These are phyloP conservation scores for Rhizoglyphus robini DNA, from an alignment of 1,140 invertebrate species.

Conservation along the genomic window DNA sequence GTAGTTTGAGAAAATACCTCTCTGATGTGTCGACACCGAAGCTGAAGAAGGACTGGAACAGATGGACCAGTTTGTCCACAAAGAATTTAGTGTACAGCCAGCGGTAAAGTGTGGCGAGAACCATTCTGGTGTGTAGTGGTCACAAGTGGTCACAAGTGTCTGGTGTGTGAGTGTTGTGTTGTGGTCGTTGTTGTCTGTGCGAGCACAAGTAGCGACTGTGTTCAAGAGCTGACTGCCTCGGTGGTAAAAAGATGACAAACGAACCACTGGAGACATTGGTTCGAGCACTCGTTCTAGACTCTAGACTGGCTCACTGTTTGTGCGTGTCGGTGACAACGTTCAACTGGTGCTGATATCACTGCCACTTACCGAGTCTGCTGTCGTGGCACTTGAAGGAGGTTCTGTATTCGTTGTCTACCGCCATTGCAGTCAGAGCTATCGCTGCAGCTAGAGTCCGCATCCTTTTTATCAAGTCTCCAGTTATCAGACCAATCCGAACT, in stretches of 20 bases:
- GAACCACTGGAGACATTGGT: neutral
- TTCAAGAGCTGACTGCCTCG: neutral
- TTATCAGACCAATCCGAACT: conserved; percentile 4
- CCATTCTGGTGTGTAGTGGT: neutral
- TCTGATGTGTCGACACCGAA: neutral
- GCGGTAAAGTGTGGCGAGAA: neutral
- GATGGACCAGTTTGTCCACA: neutral
- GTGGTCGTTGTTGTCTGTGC: neutral
- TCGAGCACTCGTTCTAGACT: no score
- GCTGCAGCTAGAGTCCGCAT: neutral
- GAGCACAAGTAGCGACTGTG: conserved; percentile 2
- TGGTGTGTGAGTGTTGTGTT: neutral
- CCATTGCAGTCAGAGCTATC: neutral
- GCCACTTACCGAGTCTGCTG: conserved; percentile 6
- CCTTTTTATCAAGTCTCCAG: neutral
- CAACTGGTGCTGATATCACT: neutral
- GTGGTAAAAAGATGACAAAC: neutral
- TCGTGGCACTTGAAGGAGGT: conserved; percentile 5
- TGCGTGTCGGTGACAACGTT: no score
- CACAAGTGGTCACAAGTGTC: neutral
- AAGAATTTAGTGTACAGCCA: neutral
- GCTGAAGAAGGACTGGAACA: neutral
- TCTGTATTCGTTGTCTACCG: neutral
- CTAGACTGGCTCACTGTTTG: no score
- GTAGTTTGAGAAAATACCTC: neutral